Conservation (phyloP, 2,888 invertebrate species). For the Phlogophora meticulosa region DNA sequence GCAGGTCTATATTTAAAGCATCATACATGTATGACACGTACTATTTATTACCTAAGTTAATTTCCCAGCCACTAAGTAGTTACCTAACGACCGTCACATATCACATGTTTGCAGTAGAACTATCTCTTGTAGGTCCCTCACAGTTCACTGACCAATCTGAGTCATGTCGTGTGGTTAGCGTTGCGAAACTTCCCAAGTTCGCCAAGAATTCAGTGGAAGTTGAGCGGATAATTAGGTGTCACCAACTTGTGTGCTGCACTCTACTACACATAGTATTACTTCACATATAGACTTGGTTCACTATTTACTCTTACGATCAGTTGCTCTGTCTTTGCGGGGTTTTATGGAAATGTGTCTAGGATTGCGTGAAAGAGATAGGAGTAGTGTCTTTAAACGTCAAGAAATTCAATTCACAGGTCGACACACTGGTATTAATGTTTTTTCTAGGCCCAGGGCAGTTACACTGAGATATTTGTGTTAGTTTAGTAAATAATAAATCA, state of each 20-base stretch:
- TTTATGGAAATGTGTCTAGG: neutral
- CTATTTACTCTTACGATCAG: conserved; percentile 22
- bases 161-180: conserved; percentile 27
- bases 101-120: conserved; percentile 11
- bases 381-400: too few relatives aligned
- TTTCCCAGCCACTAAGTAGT: conserved; percentile 19
- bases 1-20: neutral
- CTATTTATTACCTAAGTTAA: conserved; percentile 7
- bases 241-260: conserved; percentile 26
- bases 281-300: too few relatives aligned
- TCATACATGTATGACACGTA: neutral
- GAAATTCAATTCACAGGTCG: too few relatives aligned
- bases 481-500: too few relatives aligned
- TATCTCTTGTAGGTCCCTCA: conserved; percentile 2
- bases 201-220: conserved; percentile 39
- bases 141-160: conserved; percentile 52
- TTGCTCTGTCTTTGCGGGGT: neutral
- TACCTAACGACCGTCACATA: conserved; percentile 27
- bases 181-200: conserved; percentile 47
- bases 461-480: too few relatives aligned
- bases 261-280: neutral
- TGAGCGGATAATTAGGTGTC: conserved; percentile 50
- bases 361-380: conserved; percentile 6
- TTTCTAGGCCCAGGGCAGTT: too few relatives aligned
- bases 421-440: too few relatives aligned